Evolutionary conservation across 2,888 invertebrate genomes (phyloP), one percentile per base, ranked within the genome.

Genomic region (Eupithecia centaureata): DNA sequence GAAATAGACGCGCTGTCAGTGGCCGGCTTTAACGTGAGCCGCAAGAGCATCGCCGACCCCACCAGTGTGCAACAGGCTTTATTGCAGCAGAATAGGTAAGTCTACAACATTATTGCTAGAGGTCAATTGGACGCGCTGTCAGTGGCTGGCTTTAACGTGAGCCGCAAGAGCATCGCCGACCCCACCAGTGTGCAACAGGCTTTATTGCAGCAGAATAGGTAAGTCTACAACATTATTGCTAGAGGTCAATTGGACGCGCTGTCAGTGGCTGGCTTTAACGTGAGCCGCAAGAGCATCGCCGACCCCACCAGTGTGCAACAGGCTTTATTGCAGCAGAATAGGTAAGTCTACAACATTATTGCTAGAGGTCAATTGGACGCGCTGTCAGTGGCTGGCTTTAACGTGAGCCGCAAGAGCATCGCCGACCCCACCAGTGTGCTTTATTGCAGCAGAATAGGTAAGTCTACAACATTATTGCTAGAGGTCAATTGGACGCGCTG

Each of bases 11-110:
- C 83, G 0, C 77, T 93, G 2, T 79, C 82, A 0, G 86, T 92
- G 1, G 90, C 92, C 0, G 91, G 88, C 0, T 85, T 88, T 28
- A 80, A 81, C 32, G 81, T 86, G 38, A 87, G 89, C 74, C 76
- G 94, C 70, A 93, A 92, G 79, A 94, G 94, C 38, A 94, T 94
- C 38, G 94, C 94, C 0, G 94, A 94, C 56, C 94, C 94, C 0
- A 94, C 94, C 13, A 88, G 89, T 66, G 80, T 94, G n/a, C 92
- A 93, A 59, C 92, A 91, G 5, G 92, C 92, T 2, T 88, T 93
- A 30, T 56, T 56, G 54, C 15, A 56, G 8, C 54, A 56, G 32
- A 90, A 86, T 47, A 88, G 93, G 93, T 92, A 58, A 18, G 13
- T 5, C 22, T 54, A 15, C 0, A 27, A 22, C 2, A 18, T 15